These are phyloP conservation scores for Platycercus adscitus DNA, from an alignment of 2,113 vertebrate species.

Conservation along the genomic window DNA sequence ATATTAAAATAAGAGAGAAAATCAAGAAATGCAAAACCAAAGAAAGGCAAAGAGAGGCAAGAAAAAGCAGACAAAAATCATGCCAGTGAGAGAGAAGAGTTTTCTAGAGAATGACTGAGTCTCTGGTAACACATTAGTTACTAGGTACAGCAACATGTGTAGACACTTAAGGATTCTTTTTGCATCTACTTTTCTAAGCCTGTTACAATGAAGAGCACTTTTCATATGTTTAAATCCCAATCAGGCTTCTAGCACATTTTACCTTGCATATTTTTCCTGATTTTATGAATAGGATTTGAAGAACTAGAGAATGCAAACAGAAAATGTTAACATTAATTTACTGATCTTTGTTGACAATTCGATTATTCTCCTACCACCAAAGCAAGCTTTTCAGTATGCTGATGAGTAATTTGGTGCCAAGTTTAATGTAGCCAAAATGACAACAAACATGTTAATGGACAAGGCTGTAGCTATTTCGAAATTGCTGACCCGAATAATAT, in stretches of 20 bases:
- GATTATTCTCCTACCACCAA: not conserved
- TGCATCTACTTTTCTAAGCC: not conserved
- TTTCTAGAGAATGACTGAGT: not conserved
- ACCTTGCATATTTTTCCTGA: not conserved
- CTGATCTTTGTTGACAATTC: not conserved
- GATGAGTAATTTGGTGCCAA: not conserved
- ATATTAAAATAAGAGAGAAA: not conserved
- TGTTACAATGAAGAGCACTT: not conserved
- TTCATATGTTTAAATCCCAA: not conserved
- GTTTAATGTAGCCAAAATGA: not conserved
- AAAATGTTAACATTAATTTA: conserved; percentile 1
- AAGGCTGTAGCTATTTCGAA: not conserved
- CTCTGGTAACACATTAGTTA: not conserved
- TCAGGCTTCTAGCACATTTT: not conserved
- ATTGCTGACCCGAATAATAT: not conserved
- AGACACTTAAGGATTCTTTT: not conserved
- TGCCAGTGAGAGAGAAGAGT: not conserved
- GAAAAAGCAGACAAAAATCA: not conserved
- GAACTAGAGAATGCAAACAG: not conserved
- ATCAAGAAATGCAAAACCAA: not conserved
- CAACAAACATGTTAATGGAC: not conserved
- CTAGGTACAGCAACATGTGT: not conserved
- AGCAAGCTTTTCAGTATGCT: not conserved
- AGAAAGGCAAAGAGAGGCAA: not conserved
- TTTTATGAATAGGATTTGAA: not conserved